Conservation (phyloP, 1,140 invertebrate species). For the Portunus trituberculatus region DNA sequence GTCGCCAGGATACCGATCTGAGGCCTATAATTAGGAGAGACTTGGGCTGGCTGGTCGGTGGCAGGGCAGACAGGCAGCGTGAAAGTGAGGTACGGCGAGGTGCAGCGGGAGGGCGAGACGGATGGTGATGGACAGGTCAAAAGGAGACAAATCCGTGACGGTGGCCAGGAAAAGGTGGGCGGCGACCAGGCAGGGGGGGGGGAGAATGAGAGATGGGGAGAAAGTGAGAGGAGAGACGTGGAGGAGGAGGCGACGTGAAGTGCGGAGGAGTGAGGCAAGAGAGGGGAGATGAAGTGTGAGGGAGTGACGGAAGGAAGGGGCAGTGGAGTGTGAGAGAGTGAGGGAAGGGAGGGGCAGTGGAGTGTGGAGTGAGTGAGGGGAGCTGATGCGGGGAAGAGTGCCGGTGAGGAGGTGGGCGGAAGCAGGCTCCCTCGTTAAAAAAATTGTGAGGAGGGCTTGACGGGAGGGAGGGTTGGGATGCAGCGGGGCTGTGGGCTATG, state of each 20-base stretch:
- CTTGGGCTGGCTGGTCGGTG: neutral
- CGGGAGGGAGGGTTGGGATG: neutral
- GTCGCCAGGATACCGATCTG: neutral
- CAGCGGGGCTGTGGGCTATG: neutral
- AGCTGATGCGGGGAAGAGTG: neutral
- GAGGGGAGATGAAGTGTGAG: slow-evolving; percentile 6
- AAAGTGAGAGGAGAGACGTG: too few species aligned
- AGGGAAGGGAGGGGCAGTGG: neutral
- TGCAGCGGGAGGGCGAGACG: neutral
- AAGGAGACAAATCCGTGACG: slow-evolving; percentile 10
- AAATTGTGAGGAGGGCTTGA: neutral
- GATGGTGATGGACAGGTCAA: slow-evolving; percentile 10
- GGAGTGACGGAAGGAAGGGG: slow-evolving; percentile 37
- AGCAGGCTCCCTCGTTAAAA: slow-evolving; percentile 1
- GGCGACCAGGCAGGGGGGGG: neutral
- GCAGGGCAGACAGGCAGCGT: neutral
- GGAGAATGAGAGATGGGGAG: neutral
- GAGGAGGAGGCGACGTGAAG: neutral
- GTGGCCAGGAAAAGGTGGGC: slow-evolving; percentile 6
- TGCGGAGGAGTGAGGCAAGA: neutral
- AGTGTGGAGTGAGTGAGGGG: slow-evolving; percentile 15
- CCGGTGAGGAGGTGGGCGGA: slow-evolving; percentile 6
- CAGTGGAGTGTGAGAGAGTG: slow-evolving; percentile 3
- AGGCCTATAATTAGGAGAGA: neutral
- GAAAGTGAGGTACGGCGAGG: neutral